Evolutionary conservation across 2,888 invertebrate genomes (phyloP).

Genomic region (Cremastinae sp.): DNA sequence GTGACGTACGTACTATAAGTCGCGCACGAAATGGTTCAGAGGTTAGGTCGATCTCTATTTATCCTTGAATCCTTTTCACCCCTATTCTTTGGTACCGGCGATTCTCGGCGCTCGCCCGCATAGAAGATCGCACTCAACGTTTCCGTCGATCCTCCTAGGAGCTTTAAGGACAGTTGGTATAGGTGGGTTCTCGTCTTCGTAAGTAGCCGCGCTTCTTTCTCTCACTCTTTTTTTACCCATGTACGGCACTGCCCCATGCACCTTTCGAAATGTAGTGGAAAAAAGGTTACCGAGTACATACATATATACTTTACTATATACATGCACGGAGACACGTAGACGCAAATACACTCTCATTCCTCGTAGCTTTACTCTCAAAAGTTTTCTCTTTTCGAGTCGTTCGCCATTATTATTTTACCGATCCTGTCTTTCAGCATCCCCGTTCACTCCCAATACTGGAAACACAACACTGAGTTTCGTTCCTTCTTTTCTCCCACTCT

Average conservation of each 20-base stretch:
- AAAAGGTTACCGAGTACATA: background rate
- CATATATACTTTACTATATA: background rate
- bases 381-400: constrained; percentile 44
- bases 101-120: constrained; percentile 1
- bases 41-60: constrained; percentile 57
- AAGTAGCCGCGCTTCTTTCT: constrained; percentile 30
- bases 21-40: constrained; percentile 43
- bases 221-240: constrained; percentile 14
- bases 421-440: constrained; percentile 62
- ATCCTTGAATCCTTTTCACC: constrained; percentile 48
- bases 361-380: constrained; percentile 59
- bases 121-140: constrained; percentile 35
- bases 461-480: constrained; percentile 24
- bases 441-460: constrained; percentile 35
- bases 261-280: constrained; percentile 9
- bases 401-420: constrained; percentile 74
- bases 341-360: constrained; percentile 28
- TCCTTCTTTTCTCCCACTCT: constrained; percentile 45
- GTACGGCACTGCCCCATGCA: constrained; percentile 6
- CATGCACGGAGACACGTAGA: background rate
- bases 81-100: constrained; percentile 26
- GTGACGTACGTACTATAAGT: constrained; percentile 8
- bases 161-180: constrained; percentile 53
- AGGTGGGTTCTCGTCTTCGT: constrained; percentile 36
- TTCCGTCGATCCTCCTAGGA: constrained; percentile 47